Percentiles rank a stretch among this genome's conserved stretches.
phyloP scores from a whole-genome alignment of 2,888 invertebrate genomes.

The Aleiodes testaceus region DNA sequence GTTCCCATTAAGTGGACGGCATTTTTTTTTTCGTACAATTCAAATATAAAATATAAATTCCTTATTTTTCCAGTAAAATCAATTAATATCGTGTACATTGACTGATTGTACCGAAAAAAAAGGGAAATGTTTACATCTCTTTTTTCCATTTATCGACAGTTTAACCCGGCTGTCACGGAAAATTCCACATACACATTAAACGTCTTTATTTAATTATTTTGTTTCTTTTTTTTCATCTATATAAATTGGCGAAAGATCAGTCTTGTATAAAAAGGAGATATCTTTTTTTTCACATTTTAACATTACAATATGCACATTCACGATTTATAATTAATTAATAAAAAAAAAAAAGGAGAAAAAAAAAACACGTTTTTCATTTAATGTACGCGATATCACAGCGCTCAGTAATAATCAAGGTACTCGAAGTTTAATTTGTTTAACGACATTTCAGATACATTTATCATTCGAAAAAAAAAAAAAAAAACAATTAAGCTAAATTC shows the following conservation, averaged over 20 bases:
- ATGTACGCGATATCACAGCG: conserved; percentile 72
- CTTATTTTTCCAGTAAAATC: neutral
- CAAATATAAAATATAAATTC: conserved; percentile 22
- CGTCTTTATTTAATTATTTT: conserved; percentile 54
- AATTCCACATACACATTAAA: conserved; percentile 21
- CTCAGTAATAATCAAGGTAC: conserved; percentile 62
- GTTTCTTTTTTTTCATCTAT: conserved; percentile 40
- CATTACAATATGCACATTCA: conserved; percentile 68
- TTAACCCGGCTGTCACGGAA: conserved; percentile 59
- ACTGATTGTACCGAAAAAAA: too few species aligned
- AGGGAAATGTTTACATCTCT: neutral
- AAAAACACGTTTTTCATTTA: conserved; percentile 51
- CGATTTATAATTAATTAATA: conserved; percentile 60
- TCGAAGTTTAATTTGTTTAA: conserved; percentile 35
- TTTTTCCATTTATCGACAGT: conserved; percentile 16
- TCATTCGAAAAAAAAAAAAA: conserved; percentile 42
- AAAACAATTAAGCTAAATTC: conserved; percentile 35
- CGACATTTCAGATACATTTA: conserved; percentile 20
- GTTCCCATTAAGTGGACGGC: conserved; percentile 11
- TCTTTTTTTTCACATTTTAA: conserved; percentile 55
- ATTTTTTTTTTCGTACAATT: conserved; percentile 11
- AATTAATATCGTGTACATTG: neutral
- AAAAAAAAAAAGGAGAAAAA: conserved; percentile 41
- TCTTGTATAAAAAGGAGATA: conserved; percentile 64
- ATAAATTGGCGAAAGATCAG: conserved; percentile 55